Conservation (phyloP, 2,888 invertebrate species). For the Axea sp. region DNA sequence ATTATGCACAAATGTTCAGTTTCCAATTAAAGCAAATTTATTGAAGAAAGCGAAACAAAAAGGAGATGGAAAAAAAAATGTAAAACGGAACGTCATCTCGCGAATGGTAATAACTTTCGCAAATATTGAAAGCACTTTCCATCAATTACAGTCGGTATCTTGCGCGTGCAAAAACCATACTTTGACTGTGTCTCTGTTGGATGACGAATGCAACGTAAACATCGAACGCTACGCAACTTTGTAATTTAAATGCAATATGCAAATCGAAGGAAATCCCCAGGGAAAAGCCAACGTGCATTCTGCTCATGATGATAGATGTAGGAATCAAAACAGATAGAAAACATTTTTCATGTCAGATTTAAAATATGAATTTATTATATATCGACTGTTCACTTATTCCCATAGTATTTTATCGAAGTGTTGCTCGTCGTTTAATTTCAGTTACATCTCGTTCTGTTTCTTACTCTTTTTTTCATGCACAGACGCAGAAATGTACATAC, state of each 20-base stretch:
- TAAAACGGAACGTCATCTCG: constrained; percentile 21
- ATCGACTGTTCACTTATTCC: constrained; percentile 58
- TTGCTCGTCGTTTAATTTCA: constrained; percentile 59
- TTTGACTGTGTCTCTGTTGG: constrained; percentile 38
- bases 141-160: constrained; percentile 55
- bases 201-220: constrained; percentile 61
- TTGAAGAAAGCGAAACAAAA: constrained; percentile 3
- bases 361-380: constrained; percentile 63
- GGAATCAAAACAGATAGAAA: constrained; percentile 61
- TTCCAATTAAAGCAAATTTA: neutral
- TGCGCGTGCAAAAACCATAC: constrained; percentile 46
- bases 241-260: constrained; percentile 64
- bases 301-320: constrained; percentile 60
- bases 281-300: constrained; percentile 56
- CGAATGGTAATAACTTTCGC: constrained; percentile 44
- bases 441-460: constrained; percentile 33
- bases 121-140: constrained; percentile 59
- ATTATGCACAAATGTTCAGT: neutral
- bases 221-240: constrained; percentile 60
- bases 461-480: neutral
- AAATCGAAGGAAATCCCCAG: constrained; percentile 61
- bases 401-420: constrained; percentile 43
- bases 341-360: constrained; percentile 63
- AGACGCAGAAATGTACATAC: too few relatives aligned
- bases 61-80: constrained; percentile 5